A percentile compares a stretch with the other conserved stretches of the same genome.
These are phyloP conservation scores for Penaeus monodon DNA, from an alignment of 2,888 invertebrate genomes.

Conservation along the genomic window DNA sequence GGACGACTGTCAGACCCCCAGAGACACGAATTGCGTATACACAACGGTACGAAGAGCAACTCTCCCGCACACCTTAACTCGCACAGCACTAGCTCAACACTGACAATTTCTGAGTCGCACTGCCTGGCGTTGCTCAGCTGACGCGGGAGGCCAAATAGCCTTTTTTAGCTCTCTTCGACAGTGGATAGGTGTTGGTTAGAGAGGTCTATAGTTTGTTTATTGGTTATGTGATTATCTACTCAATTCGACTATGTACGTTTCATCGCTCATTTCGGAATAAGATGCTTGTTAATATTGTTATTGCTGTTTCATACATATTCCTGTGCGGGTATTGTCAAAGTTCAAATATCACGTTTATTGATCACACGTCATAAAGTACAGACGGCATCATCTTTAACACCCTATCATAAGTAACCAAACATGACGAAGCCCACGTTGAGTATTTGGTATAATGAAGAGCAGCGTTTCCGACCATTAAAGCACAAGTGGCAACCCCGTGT, in stretches of 20 bases:
- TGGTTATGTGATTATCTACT: too few relatives aligned
- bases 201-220: too few relatives aligned
- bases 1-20: neutral
- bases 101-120: conserved; percentile 7
- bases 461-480: neutral
- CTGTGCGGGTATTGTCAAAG: too few relatives aligned
- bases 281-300: neutral
- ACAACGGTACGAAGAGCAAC: neutral
- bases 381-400: too few relatives aligned
- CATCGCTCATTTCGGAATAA: too few relatives aligned
- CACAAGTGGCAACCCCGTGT: neutral
- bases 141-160: conserved; percentile 1
- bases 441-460: too few relatives aligned
- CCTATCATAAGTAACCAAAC: too few relatives aligned
- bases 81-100: conserved; percentile 24
- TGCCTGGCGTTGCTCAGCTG: conserved; percentile 27
- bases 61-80: neutral
- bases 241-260: too few relatives aligned
- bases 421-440: too few relatives aligned
- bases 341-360: too few relatives aligned
- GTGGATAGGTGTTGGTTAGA: too few relatives aligned
- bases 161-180: neutral
- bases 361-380: neutral
- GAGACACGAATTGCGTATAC: neutral
- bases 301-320: too few relatives aligned